These are phyloP conservation scores for Oreotragus oreotragus DNA, from an alignment of 2,113 vertebrate species.

Conservation along the genomic window DNA sequence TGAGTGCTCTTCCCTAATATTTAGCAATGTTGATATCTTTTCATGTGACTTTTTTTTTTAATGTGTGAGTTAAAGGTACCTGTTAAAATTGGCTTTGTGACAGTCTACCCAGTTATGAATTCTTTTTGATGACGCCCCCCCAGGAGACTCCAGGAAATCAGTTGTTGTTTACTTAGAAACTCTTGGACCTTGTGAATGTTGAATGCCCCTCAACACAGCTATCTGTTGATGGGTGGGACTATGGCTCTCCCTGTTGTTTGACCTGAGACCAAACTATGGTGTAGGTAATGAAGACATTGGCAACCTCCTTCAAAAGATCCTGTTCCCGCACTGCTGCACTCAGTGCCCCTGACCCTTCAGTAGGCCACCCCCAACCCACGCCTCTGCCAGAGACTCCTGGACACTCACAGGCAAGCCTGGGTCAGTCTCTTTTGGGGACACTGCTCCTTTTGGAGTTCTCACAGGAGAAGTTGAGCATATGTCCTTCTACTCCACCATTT, in stretches of 20 bases:
- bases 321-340: background rate
- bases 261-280: background rate
- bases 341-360: background rate
- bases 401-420: background rate
- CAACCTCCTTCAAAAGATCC: background rate
- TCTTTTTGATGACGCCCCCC: background rate
- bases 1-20: background rate
- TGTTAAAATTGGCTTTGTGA: background rate
- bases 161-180: background rate
- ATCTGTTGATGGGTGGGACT: background rate
- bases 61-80: background rate
- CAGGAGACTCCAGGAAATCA: background rate
- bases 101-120: background rate
- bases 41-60: background rate
- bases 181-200: background rate
- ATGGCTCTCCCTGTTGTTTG: background rate
- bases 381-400: background rate
- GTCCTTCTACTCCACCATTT: background rate
- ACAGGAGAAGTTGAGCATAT: background rate
- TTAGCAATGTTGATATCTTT: background rate
- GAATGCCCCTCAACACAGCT: background rate
- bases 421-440: background rate
- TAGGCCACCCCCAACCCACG: background rate
- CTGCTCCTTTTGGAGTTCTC: background rate
- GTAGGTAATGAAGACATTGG: background rate